Evolutionary conservation across 2,797 vertebrate species (phyloP), one percentile per base, ranked within the genome.

Genomic region (Sphenodon punctatus): DNA sequence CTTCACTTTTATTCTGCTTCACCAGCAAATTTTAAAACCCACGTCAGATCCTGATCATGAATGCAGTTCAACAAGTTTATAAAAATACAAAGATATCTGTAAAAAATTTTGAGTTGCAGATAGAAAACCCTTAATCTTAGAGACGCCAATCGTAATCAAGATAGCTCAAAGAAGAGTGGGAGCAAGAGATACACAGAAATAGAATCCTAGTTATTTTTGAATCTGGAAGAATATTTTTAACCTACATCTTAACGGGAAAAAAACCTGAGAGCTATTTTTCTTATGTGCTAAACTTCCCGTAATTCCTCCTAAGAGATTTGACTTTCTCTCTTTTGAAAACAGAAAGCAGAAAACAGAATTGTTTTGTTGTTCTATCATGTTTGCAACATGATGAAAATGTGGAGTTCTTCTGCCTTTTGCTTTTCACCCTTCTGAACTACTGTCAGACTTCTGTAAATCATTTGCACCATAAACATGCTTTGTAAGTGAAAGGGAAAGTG

Each of bases 381-480:
- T 90, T 92, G 87, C 67, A 88, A 92, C 72, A 90, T 63, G 90
- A 87, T 43, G 67, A 89, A 91, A 94, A 83, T 38, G 86, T 61
- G 78, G 79, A 90, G 87, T 83, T 88, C 77, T 87, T 84, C 84
- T 93, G 89, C 87, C 71, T 93, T 93, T 87, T 88, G 89, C 85
- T 95, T 95, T 94, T 94, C 88, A 91, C 90, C 94, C 92, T 92
- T 89, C 68, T 90, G 91, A 94, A 92, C 92, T 90, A 85, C 89
- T 94, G 93, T 95, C 90, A 91, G 89, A 86, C 89, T 93, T 92
- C 92, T 93, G 87, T 92, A 92, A 93, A 94, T 83, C 61, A 75
- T 93, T 94, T 90, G 86, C 79, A 91, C 92, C 90, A 69, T 90
- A 92, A 93, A 90, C 93, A 93, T 90, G 87, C 90, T 93, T 93